phyloP scores from a whole-genome alignment of 1,140 invertebrate species.

The Cyphomyrmex costatus region DNA sequence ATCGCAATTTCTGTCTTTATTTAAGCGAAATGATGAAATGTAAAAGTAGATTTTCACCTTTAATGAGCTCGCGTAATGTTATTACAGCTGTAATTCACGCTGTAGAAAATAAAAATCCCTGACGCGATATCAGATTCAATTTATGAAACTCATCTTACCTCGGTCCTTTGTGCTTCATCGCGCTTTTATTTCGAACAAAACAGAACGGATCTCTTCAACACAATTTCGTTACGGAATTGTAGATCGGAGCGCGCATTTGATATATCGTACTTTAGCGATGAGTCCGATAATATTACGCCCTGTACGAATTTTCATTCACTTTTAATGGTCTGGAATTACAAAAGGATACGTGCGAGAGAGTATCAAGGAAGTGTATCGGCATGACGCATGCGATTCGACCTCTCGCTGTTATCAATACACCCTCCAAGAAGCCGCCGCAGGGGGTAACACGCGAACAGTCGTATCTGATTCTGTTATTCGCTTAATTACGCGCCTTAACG shows the following conservation, averaged over 20 bases:
- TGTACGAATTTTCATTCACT: constrained; percentile 67
- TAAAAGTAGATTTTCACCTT: background rate
- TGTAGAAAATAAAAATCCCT: background rate
- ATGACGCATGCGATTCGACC: constrained; percentile 56
- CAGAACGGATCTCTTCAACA: constrained; percentile 3
- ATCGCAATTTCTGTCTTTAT: background rate
- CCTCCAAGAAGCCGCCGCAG: constrained; percentile 74
- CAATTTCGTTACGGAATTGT: constrained; percentile 61
- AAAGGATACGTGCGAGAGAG: background rate
- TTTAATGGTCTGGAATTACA: constrained; percentile 31
- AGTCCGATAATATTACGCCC: constrained; percentile 59
- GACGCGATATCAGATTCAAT: constrained; percentile 15
- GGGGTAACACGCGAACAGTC: constrained; percentile 80
- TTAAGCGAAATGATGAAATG: background rate
- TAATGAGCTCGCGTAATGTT: background rate
- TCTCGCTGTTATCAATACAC: constrained; percentile 73
- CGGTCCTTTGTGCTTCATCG: background rate
- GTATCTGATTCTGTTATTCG: constrained; percentile 85
- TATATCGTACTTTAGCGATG: constrained; percentile 63
- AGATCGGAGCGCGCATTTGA: constrained; percentile 60
- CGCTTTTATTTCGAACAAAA: constrained; percentile 34
- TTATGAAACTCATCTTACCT: constrained; percentile 34
- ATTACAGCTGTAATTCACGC: background rate
- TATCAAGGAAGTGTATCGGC: constrained; percentile 58
- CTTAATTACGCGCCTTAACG: constrained; percentile 85